phyloP scores from a whole-genome alignment of 2,888 invertebrate genomes.

The Melipona bicolor region DNA sequence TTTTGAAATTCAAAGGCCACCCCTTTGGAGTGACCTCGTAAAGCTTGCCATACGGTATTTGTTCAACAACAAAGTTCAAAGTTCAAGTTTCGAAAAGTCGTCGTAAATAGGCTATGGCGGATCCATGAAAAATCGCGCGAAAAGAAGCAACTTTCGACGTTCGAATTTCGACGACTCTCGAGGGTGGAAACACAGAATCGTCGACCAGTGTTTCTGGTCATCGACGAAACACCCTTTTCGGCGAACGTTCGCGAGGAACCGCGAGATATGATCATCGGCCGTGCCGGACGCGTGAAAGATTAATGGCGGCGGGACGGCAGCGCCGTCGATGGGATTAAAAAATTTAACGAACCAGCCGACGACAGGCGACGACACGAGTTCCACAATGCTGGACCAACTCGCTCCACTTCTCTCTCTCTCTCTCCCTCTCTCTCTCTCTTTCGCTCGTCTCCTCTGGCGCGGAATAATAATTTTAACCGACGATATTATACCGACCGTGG shows the following conservation, averaged over 20 bases:
- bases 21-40: no score
- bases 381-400: slow-evolving; percentile 47
- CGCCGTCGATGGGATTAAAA: slow-evolving; percentile 63
- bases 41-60: no score
- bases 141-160: no score
- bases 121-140: no score
- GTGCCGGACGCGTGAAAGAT: slow-evolving; percentile 57
- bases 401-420: background rate
- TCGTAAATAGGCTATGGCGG: no score
- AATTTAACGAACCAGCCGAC: slow-evolving; percentile 62
- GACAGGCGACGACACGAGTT: slow-evolving; percentile 48
- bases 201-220: background rate
- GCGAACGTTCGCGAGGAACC: slow-evolving; percentile 41
- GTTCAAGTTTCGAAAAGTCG: no score
- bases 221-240: background rate
- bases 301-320: slow-evolving; percentile 54
- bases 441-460: background rate
- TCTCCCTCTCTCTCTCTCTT: background rate
- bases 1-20: no score
- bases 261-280: slow-evolving; percentile 63
- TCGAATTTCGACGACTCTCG: no score
- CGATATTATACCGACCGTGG: slow-evolving; percentile 46
- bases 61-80: no score
- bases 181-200: no score
- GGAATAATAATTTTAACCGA: slow-evolving; percentile 62